These are phyloP conservation scores for Cryptoprocta ferox DNA, from an alignment of 2,797 vertebrate species.

Conservation along the genomic window DNA sequence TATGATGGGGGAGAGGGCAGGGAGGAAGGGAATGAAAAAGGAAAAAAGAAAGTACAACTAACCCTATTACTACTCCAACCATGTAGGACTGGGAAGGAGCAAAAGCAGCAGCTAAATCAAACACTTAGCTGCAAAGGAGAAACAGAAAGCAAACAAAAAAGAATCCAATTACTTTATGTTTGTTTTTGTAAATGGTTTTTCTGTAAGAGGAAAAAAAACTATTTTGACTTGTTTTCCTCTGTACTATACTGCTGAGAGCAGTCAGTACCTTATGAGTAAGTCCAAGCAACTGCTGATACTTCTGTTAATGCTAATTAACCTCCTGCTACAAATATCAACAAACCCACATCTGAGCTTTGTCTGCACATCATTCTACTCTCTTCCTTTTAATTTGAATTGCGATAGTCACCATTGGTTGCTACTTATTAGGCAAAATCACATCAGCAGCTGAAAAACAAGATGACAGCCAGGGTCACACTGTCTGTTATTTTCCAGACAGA, in stretches of 20 bases:
- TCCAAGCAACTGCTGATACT: conserved; percentile 71
- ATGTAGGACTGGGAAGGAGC: conserved; percentile 72
- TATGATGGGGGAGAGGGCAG: not conserved
- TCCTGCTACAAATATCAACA: conserved; percentile 79
- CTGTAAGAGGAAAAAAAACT: conserved; percentile 72
- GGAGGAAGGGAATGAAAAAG: not conserved
- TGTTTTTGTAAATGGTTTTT: conserved; percentile 85
- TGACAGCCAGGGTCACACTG: not conserved
- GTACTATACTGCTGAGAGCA: conserved; percentile 74
- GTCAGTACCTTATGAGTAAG: conserved; percentile 69
- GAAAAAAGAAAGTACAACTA: conserved; percentile 20
- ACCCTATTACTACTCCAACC: conserved; percentile 71
- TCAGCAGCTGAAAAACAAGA: conserved; percentile 38
- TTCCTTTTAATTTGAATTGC: not conserved
- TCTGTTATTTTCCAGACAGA: conserved; percentile 51
- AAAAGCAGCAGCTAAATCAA: conserved; percentile 82
- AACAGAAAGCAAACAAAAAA: conserved; percentile 82
- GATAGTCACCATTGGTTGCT: conserved; percentile 2
- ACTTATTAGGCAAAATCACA: conserved; percentile 61
- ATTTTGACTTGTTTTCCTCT: conserved; percentile 79
- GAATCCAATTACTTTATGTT: conserved; percentile 85
- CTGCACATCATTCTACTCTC: conserved; percentile 35
- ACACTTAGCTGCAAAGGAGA: conserved; percentile 79
- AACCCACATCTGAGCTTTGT: conserved; percentile 70
- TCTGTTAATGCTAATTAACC: conserved; percentile 84